phyloP scores from a whole-genome alignment of 1,140 invertebrate species.

The Drosophila fuyamai region DNA sequence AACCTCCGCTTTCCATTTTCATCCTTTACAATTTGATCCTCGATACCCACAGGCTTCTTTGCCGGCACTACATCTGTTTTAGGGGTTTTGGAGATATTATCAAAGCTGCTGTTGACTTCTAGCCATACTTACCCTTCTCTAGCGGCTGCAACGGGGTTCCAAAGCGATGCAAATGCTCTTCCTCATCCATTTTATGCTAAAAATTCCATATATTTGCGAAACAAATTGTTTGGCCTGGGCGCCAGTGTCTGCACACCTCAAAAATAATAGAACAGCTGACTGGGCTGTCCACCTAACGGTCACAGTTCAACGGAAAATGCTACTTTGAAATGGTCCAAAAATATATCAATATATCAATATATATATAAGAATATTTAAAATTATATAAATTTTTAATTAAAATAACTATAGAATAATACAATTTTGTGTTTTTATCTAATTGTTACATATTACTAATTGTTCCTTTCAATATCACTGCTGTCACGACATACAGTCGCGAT shows the following conservation, averaged over 20 bases:
- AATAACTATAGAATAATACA: no score
- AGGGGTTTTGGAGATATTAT: conserved; percentile 1
- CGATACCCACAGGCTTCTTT: conserved; percentile 92
- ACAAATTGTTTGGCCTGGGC: conserved; percentile 13
- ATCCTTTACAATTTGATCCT: conserved; percentile 96
- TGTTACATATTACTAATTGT: no score
- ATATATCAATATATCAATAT: no score
- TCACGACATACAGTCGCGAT: not conserved
- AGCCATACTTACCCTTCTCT: conserved; percentile 89
- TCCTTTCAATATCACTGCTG: not conserved
- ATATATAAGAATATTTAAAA: no score
- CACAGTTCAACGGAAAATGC: not conserved
- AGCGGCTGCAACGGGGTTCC: conserved; percentile 91
- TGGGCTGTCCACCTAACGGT: not conserved
- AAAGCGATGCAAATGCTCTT: conserved; percentile 89
- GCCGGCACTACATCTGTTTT: conserved; percentile 90
- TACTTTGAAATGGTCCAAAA: not conserved
- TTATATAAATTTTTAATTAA: no score
- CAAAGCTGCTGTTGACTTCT: no score
- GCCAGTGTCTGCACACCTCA: conserved; percentile 12
- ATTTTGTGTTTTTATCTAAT: no score
- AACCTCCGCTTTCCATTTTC: conserved; percentile 95
- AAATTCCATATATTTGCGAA: conserved; percentile 9
- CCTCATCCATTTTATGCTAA: conserved; percentile 79
- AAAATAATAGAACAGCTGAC: conserved; percentile 9